phyloP scores from a whole-genome alignment of 2,797 vertebrate species.

The Thamnophis elegans region DNA sequence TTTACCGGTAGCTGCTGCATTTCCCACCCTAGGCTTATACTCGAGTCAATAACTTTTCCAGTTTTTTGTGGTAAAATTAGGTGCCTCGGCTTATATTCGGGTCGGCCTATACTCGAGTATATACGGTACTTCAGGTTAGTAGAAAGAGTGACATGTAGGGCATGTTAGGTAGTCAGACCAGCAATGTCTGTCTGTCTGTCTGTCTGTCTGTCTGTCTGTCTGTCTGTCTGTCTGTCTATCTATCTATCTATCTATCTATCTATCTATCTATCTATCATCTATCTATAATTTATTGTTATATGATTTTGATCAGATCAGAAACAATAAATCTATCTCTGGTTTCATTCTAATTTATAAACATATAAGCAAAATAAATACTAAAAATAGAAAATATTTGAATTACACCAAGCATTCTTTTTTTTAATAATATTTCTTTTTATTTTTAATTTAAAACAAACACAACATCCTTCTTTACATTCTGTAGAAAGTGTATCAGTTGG shows the following conservation, averaged over 20 bases:
- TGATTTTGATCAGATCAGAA: background rate
- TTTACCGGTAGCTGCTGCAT: too few relatives aligned
- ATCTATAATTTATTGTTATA: background rate
- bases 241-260: too few relatives aligned
- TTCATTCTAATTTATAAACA: background rate
- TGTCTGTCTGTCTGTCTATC: background rate
- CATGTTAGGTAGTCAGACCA: background rate
- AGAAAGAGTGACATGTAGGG: background rate
- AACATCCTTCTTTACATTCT: too few relatives aligned
- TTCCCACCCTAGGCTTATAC: too few relatives aligned
- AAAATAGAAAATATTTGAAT: background rate
- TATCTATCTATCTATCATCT: too few relatives aligned
- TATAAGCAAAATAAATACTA: background rate
- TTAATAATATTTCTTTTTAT: too few relatives aligned
- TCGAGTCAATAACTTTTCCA: too few relatives aligned
- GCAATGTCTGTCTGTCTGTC: background rate
- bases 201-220: background rate
- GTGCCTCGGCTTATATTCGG: too few relatives aligned
- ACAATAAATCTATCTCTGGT: background rate
- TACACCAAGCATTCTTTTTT: background rate
- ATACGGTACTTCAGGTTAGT: background rate
- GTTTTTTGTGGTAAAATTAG: too few relatives aligned
- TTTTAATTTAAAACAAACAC: too few relatives aligned
- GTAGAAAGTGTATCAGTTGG: too few relatives aligned
- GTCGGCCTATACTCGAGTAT: too few relatives aligned